Evolutionary conservation across 2,113 vertebrate species (phyloP).

Genomic region (Coregonus clupeaformis): DNA sequence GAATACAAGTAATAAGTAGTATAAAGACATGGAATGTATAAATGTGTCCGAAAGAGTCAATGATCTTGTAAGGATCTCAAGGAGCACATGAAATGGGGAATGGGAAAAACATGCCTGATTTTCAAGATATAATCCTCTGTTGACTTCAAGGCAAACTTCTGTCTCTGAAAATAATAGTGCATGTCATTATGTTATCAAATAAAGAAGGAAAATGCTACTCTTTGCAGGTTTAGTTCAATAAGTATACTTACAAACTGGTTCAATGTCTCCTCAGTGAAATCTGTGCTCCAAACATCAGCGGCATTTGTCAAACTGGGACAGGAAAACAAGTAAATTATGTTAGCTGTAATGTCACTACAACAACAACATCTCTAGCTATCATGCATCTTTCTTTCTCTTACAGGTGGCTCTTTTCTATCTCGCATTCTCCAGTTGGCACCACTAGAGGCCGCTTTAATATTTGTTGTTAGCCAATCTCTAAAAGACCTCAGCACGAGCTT

Average conservation of each 20-base stretch:
- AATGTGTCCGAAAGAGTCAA: neutral
- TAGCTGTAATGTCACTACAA: neutral
- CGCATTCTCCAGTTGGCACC: neutral
- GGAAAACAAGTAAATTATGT: neutral
- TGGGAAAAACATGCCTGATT: conserved; percentile 55
- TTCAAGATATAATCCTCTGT: conserved; percentile 62
- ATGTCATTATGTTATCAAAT: neutral
- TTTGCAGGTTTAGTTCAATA: no score
- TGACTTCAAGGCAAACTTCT: conserved; percentile 55
- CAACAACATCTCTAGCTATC: neutral
- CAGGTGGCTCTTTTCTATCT: neutral
- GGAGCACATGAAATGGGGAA: neutral
- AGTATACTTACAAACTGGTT: conserved; percentile 52
- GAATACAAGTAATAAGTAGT: neutral
- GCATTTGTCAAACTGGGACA: conserved; percentile 64
- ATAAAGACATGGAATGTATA: neutral
- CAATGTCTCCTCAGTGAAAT: conserved; percentile 50
- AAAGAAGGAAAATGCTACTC: no score
- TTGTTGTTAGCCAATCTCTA: no score
- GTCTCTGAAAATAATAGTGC: conserved; percentile 50
- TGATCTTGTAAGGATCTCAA: neutral
- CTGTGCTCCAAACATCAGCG: conserved; percentile 51
- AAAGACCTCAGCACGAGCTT: no score
- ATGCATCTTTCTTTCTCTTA: neutral
- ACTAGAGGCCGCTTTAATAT: neutral